Evolutionary conservation across 1,140 invertebrate species (phyloP), one percentile per base, ranked within the genome.

Genomic region (Yoshiicerus persimilis): DNA sequence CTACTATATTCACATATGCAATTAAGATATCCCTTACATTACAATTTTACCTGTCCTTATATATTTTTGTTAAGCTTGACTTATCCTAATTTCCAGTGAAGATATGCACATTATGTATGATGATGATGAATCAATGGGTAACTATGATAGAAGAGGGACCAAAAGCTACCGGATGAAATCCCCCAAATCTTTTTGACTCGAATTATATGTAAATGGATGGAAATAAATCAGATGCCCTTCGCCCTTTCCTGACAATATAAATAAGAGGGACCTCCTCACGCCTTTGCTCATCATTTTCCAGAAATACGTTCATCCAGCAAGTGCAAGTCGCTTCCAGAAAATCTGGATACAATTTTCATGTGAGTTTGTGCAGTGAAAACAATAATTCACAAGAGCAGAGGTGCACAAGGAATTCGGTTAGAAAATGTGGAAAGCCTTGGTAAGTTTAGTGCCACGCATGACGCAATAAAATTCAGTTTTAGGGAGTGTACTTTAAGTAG

Each of bases 341-440:
- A 5, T 56, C 47, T 56, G 47, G 47, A 56, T n/a, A 2, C 0
- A 0, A 4, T 56, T 56, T 56, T 56, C 47, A 56, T 56, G 47
- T 56, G 5, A 56, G 47, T 56, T 56, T 56, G 75, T 80, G 75
- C 30, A 36, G 75, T 80, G 75, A 80, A 32, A 9, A 23, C 6
- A 80, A 80, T 36, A 13, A 16, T 16, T 77, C 5, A 38, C 2
- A 23, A 77, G 16, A 23, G 32, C 32, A n/a, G n/a, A n/a, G n/a
- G n/a, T n/a, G n/a, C n/a, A n/a, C n/a, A 9, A n/a, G 20, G 30
- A 34, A 36, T 13, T 38, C 20, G 6, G n/a, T 16, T 36, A 36
- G 9, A 80, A 80, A 80, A 80, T 80, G 75, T 80, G 75, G 75
- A 80, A 80, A 38, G 32, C 34, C 75, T 80, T 80, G 75, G 75